Conservation (phyloP, 2,797 vertebrate species). For the Fratercula arctica region DNA sequence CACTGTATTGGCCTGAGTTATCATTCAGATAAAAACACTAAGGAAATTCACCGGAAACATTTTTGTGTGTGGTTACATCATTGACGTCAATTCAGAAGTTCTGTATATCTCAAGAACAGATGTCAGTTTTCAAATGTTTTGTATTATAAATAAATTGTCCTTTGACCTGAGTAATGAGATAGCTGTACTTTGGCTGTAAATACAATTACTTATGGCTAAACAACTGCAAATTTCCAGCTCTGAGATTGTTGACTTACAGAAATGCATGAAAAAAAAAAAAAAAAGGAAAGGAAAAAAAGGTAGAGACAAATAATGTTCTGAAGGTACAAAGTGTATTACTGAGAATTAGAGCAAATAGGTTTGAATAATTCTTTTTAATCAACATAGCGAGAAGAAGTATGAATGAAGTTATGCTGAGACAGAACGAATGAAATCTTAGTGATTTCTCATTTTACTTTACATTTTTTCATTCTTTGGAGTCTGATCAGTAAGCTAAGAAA, state of each 20-base stretch:
- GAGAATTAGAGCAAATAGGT: neutral
- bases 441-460: neutral
- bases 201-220: constrained; percentile 50
- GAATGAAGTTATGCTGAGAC: neutral
- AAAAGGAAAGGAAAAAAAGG: neutral
- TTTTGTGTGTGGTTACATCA: constrained; percentile 45
- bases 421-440: neutral
- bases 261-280: neutral
- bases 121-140: constrained; percentile 66
- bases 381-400: neutral
- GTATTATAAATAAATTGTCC: constrained; percentile 68
- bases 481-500: neutral
- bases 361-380: neutral
- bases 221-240: constrained; percentile 1
- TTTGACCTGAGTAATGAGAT: constrained; percentile 58
- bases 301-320: neutral
- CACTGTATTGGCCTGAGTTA: neutral
- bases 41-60: constrained; percentile 28
- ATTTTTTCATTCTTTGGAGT: neutral
- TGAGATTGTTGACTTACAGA: neutral
- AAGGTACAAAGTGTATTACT: neutral
- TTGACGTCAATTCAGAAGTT: constrained; percentile 69
- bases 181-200: constrained; percentile 52
- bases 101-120: constrained; percentile 66
- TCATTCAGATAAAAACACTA: constrained; percentile 25